A percentile compares a stretch with the other conserved stretches of the same genome.
phyloP scores from a whole-genome alignment of 2,888 invertebrate genomes.

The Trissoscelio sp. region DNA sequence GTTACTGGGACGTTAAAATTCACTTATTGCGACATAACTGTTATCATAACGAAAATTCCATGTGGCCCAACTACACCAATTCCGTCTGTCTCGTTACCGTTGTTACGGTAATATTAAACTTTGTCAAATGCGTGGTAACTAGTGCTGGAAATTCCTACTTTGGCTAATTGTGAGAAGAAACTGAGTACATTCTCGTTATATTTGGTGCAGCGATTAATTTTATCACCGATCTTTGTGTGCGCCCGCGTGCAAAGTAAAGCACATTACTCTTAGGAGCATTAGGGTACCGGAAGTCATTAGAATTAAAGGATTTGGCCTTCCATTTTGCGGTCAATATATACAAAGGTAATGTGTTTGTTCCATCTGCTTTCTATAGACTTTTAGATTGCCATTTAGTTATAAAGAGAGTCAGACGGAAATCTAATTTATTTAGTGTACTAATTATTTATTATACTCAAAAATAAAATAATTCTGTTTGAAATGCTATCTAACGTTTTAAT shows the following conservation, averaged over 20 bases:
- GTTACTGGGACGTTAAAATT: constrained; percentile 24
- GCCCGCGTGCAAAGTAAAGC: constrained; percentile 24
- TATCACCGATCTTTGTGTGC: constrained; percentile 46
- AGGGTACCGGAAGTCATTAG: constrained; percentile 52
- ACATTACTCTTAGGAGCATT: constrained; percentile 44
- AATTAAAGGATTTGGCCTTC: constrained; percentile 55
- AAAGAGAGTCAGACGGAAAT: neutral
- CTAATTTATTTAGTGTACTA: neutral
- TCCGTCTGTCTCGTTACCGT: constrained; percentile 26
- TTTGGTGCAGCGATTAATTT: constrained; percentile 51
- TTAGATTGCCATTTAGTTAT: constrained; percentile 12
- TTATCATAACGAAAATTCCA: constrained; percentile 35
- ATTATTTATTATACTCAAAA: too few relatives aligned
- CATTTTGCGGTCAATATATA: constrained; percentile 56
- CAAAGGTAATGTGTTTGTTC: constrained; percentile 49
- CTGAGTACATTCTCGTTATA: constrained; percentile 58
- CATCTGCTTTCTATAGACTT: constrained; percentile 33
- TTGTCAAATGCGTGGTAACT: constrained; percentile 46
- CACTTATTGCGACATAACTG: constrained; percentile 25
- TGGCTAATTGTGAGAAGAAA: constrained; percentile 55
- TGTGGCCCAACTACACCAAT: constrained; percentile 8
- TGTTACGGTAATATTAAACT: constrained; percentile 35
- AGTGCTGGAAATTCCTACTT: constrained; percentile 33
- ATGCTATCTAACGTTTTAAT: too few relatives aligned
- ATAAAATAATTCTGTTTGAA: too few relatives aligned